Percentiles rank a stretch among this genome's conserved stretches.
These are phyloP conservation scores for Dicrurus megarhynchus DNA, from an alignment of 2,113 vertebrate species.

Conservation along the genomic window DNA sequence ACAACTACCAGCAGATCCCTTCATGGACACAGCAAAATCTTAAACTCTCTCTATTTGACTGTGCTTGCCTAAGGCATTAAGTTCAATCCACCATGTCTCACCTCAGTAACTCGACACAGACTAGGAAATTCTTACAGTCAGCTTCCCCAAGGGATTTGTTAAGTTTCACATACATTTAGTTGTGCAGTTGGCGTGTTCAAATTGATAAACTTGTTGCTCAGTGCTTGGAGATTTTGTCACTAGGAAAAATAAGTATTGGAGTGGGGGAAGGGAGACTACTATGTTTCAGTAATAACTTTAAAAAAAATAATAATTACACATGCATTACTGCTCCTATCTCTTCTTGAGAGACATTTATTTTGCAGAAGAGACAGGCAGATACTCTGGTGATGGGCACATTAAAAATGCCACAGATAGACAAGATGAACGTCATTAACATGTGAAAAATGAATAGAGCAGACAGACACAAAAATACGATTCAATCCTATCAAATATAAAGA, in stretches of 20 bases:
- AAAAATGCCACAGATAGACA: conserved; percentile 21
- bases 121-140: conserved; percentile 84
- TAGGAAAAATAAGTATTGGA: conserved; percentile 59
- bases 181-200: conserved; percentile 84
- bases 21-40: conserved; percentile 77
- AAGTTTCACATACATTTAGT: conserved; percentile 89
- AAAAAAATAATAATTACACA: conserved; percentile 60
- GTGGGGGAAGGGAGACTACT: conserved; percentile 40
- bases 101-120: conserved; percentile 85
- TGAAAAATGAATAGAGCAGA: conserved; percentile 37
- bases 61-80: conserved; percentile 86
- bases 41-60: conserved; percentile 85
- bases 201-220: conserved; percentile 87
- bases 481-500: conserved; percentile 17
- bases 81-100: conserved; percentile 85
- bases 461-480: conserved; percentile 25
- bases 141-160: conserved; percentile 87
- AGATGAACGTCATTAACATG: conserved; percentile 42
- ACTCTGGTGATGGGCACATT: conserved; percentile 21
- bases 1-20: conserved; percentile 75
- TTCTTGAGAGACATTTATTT: conserved; percentile 70
- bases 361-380: conserved; percentile 42
- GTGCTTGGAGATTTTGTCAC: conserved; percentile 70
- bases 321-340: conserved; percentile 56
- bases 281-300: conserved; percentile 2